Evolutionary conservation across 2,797 vertebrate species (phyloP).

Genomic region (Sebastes kiyomatsui): DNA sequence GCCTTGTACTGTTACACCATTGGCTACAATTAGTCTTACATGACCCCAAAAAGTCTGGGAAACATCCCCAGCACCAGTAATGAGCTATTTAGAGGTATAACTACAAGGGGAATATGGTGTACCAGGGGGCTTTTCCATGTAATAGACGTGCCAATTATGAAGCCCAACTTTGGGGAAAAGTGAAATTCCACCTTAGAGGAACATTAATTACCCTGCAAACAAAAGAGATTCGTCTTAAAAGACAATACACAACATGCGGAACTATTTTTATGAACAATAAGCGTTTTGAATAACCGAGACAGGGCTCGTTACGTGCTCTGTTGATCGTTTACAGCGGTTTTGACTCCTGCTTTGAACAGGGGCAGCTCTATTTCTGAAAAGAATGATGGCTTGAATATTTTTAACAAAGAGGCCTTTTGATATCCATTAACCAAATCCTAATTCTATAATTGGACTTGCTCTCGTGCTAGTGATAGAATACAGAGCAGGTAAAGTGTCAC

Average conservation of each 20-base stretch:
- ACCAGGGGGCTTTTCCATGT: slow-evolving; percentile 25
- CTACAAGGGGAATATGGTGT: slow-evolving; percentile 13
- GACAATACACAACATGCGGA: background rate
- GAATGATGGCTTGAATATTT: slow-evolving; percentile 20
- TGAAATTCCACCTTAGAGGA: slow-evolving; percentile 16
- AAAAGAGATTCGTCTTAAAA: background rate
- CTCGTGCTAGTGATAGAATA: slow-evolving; percentile 22
- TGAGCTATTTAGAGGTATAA: slow-evolving; percentile 40
- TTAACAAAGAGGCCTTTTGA: slow-evolving; percentile 58
- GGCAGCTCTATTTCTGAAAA: slow-evolving; percentile 14
- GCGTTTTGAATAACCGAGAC: slow-evolving; percentile 21
- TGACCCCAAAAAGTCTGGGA: slow-evolving; percentile 53
- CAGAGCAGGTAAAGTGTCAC: slow-evolving; percentile 33
- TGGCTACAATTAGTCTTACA: slow-evolving; percentile 56
- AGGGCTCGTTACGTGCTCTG: slow-evolving; percentile 31
- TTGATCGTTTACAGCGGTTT: slow-evolving; percentile 30
- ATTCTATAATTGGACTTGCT: slow-evolving; percentile 52
- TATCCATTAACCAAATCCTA: slow-evolving; percentile 48
- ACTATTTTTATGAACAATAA: slow-evolving; percentile 34
- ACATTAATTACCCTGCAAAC: slow-evolving; percentile 37
- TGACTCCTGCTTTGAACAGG: slow-evolving; percentile 46
- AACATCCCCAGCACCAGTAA: slow-evolving; percentile 44
- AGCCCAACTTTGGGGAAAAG: background rate
- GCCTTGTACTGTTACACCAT: slow-evolving; percentile 26
- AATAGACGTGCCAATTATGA: slow-evolving; percentile 32